phyloP scores from a whole-genome alignment of 1,140 invertebrate genomes.

The Hormaphis cornu region DNA sequence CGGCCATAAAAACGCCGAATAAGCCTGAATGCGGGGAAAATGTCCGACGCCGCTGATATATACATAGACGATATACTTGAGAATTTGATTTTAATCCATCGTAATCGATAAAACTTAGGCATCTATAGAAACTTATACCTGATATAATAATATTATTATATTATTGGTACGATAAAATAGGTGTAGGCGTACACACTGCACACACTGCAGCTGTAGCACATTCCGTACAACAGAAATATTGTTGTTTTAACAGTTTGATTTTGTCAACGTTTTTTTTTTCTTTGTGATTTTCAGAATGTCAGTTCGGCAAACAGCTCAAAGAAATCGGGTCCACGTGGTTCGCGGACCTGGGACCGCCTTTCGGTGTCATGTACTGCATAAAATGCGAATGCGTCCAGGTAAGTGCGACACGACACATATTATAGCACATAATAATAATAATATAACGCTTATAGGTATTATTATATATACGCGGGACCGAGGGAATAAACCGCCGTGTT shows the following conservation, averaged over 20 bases:
- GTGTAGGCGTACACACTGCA: too few species aligned
- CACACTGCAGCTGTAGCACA: too few species aligned
- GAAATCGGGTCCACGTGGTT: conserved; percentile 81
- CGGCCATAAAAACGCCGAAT: too few species aligned
- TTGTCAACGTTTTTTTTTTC: not conserved
- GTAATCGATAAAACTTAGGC: too few species aligned
- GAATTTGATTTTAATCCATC: too few species aligned
- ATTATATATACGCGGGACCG: not conserved
- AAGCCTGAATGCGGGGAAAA: too few species aligned
- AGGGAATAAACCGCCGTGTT: not conserved
- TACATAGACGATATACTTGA: too few species aligned
- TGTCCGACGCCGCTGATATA: too few species aligned
- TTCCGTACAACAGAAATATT: not conserved
- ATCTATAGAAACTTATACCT: too few species aligned
- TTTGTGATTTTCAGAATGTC: conserved; percentile 69
- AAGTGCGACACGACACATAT: conserved; percentile 46
- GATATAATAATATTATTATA: too few species aligned
- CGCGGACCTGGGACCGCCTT: conserved; percentile 78
- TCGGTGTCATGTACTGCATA: conserved; percentile 87
- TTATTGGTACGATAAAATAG: too few species aligned
- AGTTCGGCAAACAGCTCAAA: conserved; percentile 72
- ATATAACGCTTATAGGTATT: too few species aligned
- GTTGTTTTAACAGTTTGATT: not conserved
- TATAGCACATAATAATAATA: not conserved
- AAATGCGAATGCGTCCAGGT: conserved; percentile 84